phyloP scores from a whole-genome alignment of 2,888 invertebrate genomes.

The Ophion slaviceki region DNA sequence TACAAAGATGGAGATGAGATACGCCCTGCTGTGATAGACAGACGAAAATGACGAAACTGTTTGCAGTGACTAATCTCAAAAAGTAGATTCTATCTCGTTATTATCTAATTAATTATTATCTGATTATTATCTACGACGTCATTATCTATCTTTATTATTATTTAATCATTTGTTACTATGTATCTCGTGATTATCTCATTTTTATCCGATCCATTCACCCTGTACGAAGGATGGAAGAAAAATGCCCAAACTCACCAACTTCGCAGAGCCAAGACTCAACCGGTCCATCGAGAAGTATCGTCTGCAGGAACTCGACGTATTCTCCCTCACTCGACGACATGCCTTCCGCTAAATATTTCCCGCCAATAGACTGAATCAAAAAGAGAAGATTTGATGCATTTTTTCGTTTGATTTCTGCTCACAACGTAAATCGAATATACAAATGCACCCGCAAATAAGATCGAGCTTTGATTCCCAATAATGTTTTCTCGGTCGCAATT shows the following conservation, averaged over 20 bases:
- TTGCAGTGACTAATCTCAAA: neutral
- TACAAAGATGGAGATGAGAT: neutral
- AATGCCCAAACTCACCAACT: conserved; percentile 85
- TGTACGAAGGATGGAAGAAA: neutral
- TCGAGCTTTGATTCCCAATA: neutral
- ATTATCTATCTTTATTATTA: neutral
- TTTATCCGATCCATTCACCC: neutral
- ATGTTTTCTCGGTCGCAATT: neutral
- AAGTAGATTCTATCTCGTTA: neutral
- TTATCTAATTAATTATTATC: neutral
- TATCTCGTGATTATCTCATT: neutral
- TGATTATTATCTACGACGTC: neutral
- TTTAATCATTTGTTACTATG: neutral
- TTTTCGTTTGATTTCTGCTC: neutral
- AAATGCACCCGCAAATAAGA: neutral
- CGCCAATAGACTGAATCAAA: conserved; percentile 69
- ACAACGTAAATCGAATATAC: neutral
- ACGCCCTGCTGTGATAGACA: too few relatives aligned
- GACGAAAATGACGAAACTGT: neutral
- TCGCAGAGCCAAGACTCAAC: conserved; percentile 92
- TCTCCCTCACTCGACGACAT: conserved; percentile 95
- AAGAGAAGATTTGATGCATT: neutral
- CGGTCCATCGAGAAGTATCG: conserved; percentile 90
- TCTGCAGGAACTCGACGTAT: conserved; percentile 89
- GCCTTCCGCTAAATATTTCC: conserved; percentile 85